Conservation (phyloP, 2,888 invertebrate genomes). For the Eulithis testata region DNA sequence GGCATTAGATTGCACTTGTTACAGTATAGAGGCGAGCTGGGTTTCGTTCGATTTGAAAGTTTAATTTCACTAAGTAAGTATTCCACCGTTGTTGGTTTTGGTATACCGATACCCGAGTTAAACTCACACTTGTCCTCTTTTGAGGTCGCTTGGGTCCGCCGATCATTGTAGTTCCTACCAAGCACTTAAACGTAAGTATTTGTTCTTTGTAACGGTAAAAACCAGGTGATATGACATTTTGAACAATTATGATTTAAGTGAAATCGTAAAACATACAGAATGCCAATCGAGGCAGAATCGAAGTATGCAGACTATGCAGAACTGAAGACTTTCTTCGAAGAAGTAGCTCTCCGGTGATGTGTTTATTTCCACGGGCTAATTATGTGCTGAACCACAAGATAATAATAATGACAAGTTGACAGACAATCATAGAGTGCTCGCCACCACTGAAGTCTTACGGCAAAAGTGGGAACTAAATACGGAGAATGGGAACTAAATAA, state of each 20-base stretch:
- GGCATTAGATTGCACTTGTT: too few species aligned
- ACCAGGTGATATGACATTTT: slow-evolving; percentile 37
- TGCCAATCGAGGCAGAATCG: slow-evolving; percentile 3
- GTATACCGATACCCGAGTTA: background rate
- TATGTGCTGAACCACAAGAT: too few species aligned
- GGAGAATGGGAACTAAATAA: too few species aligned
- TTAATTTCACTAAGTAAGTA: too few species aligned
- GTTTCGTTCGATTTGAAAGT: too few species aligned
- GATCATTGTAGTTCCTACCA: slow-evolving; percentile 15
- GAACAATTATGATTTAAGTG: slow-evolving; percentile 24
- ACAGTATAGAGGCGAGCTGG: too few species aligned
- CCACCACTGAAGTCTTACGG: too few species aligned
- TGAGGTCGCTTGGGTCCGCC: slow-evolving; percentile 30
- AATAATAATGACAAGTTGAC: too few species aligned
- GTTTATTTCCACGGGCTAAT: background rate
- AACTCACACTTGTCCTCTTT: slow-evolving; percentile 19
- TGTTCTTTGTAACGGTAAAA: slow-evolving; percentile 38
- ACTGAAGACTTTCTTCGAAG: slow-evolving; percentile 19
- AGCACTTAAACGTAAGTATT: slow-evolving; percentile 29
- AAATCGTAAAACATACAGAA: slow-evolving; percentile 18
- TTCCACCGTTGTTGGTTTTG: too few species aligned
- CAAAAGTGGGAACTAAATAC: too few species aligned
- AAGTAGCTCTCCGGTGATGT: background rate
- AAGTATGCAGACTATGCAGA: background rate
- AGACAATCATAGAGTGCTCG: too few species aligned